Conservation (phyloP, 1,140 invertebrate species). For the Melipona quadrifasciata region DNA sequence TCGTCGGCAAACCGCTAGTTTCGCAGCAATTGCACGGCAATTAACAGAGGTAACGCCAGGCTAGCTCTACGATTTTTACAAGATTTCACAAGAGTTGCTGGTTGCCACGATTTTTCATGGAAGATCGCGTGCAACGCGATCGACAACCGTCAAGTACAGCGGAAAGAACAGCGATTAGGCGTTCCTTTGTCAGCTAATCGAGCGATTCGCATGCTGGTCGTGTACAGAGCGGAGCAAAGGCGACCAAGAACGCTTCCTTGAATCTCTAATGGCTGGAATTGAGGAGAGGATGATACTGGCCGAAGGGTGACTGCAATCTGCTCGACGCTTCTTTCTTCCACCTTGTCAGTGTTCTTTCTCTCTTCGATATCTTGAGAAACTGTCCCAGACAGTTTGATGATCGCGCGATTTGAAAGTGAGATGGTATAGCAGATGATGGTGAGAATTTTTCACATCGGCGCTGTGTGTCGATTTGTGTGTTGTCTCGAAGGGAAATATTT, state of each 20-base stretch:
- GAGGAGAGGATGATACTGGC: background rate
- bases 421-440: no score
- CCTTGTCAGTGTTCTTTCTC: background rate
- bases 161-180: constrained; percentile 63
- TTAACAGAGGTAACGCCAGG: background rate
- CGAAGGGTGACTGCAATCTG: no score
- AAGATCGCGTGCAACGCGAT: background rate
- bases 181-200: constrained; percentile 54
- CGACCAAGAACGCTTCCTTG: constrained; percentile 30
- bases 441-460: no score
- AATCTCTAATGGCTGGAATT: constrained; percentile 38
- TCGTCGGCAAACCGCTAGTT: no score
- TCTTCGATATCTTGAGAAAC: background rate
- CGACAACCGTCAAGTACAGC: constrained; percentile 55
- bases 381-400: no score
- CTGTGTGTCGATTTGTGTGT: no score
- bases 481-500: no score
- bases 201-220: constrained; percentile 55
- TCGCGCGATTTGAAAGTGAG: no score
- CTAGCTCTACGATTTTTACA: background rate
- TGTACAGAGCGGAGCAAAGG: constrained; percentile 42
- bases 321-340: no score
- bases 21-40: no score
- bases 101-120: background rate
- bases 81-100: no score